Conservation (phyloP, 2,797 vertebrate genomes). For the Channa striata region DNA sequence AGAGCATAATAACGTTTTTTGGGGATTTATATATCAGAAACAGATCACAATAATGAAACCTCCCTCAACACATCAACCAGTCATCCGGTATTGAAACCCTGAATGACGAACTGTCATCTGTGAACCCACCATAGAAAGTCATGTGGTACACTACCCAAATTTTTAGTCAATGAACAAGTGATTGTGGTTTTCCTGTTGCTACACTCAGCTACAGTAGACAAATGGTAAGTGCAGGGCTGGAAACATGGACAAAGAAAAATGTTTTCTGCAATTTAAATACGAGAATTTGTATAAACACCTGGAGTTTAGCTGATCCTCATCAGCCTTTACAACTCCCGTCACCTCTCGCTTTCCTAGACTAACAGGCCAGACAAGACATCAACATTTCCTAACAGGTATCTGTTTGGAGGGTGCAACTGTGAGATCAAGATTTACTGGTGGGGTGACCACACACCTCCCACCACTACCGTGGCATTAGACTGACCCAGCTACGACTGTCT, state of each 20-base stretch:
- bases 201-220: neutral
- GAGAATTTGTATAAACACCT: neutral
- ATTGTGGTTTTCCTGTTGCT: conserved; percentile 17
- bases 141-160: neutral
- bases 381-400: neutral
- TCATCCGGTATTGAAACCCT: neutral
- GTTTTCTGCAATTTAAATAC: neutral
- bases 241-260: neutral
- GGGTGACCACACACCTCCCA: neutral
- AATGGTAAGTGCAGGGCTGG: neutral
- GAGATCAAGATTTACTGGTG: neutral
- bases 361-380: neutral
- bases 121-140: neutral
- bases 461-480: neutral
- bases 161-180: neutral
- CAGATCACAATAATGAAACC: neutral
- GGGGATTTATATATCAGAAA: neutral
- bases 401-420: neutral
- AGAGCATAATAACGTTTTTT: neutral
- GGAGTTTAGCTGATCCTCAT: neutral
- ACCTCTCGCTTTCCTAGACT: neutral
- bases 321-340: neutral
- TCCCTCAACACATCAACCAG: neutral
- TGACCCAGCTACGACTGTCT: neutral
- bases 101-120: neutral